Percentiles rank a stretch among this genome's conserved stretches.
These are phyloP conservation scores for Andrena minutula DNA, from an alignment of 2,888 invertebrate species.

Conservation along the genomic window DNA sequence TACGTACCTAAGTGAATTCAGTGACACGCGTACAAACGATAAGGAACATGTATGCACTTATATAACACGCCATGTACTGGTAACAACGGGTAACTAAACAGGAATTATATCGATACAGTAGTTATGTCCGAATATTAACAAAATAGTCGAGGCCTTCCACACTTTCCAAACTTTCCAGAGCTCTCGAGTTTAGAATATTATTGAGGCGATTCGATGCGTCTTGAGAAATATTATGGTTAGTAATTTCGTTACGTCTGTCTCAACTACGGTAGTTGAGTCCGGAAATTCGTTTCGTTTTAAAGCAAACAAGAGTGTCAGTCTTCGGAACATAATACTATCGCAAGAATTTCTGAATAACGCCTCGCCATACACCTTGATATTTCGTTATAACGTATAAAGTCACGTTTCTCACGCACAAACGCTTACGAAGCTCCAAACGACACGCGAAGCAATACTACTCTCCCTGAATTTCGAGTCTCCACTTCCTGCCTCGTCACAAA, in stretches of 20 bases:
- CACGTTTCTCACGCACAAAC: slow-evolving; percentile 55
- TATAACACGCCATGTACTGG: too few relatives aligned
- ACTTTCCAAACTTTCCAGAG: too few relatives aligned
- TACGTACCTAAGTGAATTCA: too few relatives aligned
- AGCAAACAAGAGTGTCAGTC: slow-evolving; percentile 20
- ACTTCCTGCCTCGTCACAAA: slow-evolving; percentile 47
- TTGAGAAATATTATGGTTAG: slow-evolving; percentile 61
- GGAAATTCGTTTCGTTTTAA: slow-evolving; percentile 12
- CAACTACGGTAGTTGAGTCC: background rate
- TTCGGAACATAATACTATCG: slow-evolving; percentile 27
- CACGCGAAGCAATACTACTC: slow-evolving; percentile 45
- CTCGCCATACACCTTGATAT: slow-evolving; percentile 41
- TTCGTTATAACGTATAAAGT: slow-evolving; percentile 55
- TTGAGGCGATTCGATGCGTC: too few relatives aligned
- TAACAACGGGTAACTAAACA: too few relatives aligned
- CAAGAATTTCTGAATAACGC: slow-evolving; percentile 38
- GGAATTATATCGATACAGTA: too few relatives aligned
- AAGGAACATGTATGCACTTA: too few relatives aligned
- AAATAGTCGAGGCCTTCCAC: too few relatives aligned
- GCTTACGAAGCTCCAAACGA: slow-evolving; percentile 55
- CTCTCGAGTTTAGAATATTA: too few relatives aligned
- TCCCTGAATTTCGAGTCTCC: slow-evolving; percentile 43
- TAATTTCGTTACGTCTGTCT: slow-evolving; percentile 60
- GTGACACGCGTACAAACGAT: too few relatives aligned
- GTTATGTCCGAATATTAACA: too few relatives aligned